These are phyloP conservation scores for Aphelenchoides fujianensis DNA, from an alignment of 1,140 invertebrate species.

Conservation along the genomic window DNA sequence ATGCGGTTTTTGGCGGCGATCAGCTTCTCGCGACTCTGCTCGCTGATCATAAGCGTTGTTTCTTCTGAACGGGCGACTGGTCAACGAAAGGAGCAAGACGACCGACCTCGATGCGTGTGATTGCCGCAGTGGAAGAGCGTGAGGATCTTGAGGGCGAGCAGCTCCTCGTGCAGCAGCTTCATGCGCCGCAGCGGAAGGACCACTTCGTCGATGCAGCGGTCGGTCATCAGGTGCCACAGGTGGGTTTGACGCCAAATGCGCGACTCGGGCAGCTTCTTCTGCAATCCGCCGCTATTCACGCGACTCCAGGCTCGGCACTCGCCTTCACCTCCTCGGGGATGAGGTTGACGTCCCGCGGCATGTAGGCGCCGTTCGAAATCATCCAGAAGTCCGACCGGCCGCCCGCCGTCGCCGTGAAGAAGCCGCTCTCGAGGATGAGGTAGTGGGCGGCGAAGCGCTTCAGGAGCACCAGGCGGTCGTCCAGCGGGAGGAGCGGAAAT, in stretches of 20 bases:
- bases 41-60: conserved; percentile 22
- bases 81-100: not conserved
- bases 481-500: conserved; percentile 18
- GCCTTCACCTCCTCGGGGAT: conserved; percentile 25
- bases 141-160: conserved; percentile 43
- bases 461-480: conserved; percentile 23
- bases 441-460: conserved; percentile 30
- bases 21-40: conserved; percentile 27
- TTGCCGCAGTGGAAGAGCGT: conserved; percentile 48
- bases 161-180: conserved; percentile 41
- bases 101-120: conserved; percentile 30
- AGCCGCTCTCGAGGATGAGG: conserved; percentile 28
- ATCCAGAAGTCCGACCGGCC: conserved; percentile 23
- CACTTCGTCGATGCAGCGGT: conserved; percentile 51
- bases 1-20: conserved; percentile 36
- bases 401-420: conserved; percentile 22
- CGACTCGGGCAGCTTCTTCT: conserved; percentile 26
- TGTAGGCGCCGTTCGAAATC: conserved; percentile 31
- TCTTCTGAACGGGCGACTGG: conserved; percentile 24
- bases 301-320: not conserved
- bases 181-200: conserved; percentile 36
- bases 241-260: conserved; percentile 50
- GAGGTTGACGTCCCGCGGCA: conserved; percentile 22
- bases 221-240: conserved; percentile 48
- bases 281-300: not conserved